Evolutionary conservation across 2,113 vertebrate genomes (phyloP), one percentile per base, ranked within the genome.

Genomic region (Thalassoma bifasciatum): DNA sequence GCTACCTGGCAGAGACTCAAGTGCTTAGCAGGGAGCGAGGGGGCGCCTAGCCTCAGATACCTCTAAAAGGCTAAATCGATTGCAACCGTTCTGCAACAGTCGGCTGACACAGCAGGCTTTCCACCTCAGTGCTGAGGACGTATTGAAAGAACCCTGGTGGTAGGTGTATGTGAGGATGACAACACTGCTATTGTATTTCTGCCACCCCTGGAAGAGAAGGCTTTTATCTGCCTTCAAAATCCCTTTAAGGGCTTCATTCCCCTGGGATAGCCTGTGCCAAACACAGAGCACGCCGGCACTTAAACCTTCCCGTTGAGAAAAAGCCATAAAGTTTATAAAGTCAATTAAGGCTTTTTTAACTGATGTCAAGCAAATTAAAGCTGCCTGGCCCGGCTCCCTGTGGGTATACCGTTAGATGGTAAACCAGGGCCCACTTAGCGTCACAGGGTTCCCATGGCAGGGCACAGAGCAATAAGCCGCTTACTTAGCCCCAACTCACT

Each of bases 151-250:
- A 44, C 44, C 68, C 53, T 6, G 26, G 70, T 49, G 73, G 67
- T 77, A 65, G 67, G 77, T 75, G 52, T 81, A 72, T 67, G 83
- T 76, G 66, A 75, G 79, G 81, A 88, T 86, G 89, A 90, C 90
- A 86, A 80, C 88, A 80, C 70, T 64, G 51, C 81, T 83, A 89
- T 91, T 93, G 89, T 90, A 90, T 92, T 92, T 80, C 86, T 92
- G 88, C 86, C 87, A 85, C 79, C 56, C 11, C 71, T 72, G 72
- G 76, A 75, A 75, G 66, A 77, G 76, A 82, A 60, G 77, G 77
- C 89, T 90, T 88, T 93, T 90, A 90, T 91, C 89, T 87, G 70
- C 84, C 26, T 83, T 89, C 80, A 85, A 61, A 92, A 88, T 81
- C 84, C 86, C 69, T 81, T 88, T 88, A 89, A 91, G 79, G 79